Evolutionary conservation across 2,888 invertebrate species (phyloP).

Genomic region (Chymomyza procnemis): DNA sequence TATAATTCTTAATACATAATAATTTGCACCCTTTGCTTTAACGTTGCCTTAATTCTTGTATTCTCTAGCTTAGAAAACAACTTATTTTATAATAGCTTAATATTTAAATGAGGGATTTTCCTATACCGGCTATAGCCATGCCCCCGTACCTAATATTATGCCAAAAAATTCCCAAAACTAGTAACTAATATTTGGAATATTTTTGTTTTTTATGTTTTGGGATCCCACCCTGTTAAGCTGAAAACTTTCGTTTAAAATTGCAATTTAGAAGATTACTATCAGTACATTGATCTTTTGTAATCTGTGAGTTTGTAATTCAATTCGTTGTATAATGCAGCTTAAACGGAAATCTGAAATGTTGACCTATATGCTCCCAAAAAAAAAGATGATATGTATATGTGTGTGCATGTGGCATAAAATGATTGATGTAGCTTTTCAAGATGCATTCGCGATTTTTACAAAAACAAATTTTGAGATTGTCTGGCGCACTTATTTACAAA

Average conservation of each 20-base stretch:
- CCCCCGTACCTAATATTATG: too few species aligned
- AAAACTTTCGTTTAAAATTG: neutral
- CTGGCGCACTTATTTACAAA: neutral
- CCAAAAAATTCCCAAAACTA: too few species aligned
- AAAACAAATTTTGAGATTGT: neutral
- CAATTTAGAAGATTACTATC: neutral
- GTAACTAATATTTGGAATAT: too few species aligned
- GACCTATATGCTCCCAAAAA: constrained; percentile 24
- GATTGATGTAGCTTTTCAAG: neutral
- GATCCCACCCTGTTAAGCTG: neutral
- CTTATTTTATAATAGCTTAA: neutral
- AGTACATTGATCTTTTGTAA: constrained; percentile 3
- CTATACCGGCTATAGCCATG: neutral
- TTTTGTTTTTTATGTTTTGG: neutral
- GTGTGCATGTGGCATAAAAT: neutral
- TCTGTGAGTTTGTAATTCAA: neutral
- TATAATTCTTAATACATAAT: neutral
- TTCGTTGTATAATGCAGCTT: constrained; percentile 15
- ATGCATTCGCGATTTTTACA: neutral
- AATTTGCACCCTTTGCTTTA: neutral
- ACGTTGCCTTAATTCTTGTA: neutral
- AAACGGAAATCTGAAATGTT: constrained; percentile 9
- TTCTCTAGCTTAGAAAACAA: neutral
- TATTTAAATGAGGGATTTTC: neutral
- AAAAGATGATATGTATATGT: neutral